A percentile compares a stretch with the other conserved stretches of the same genome.
Evolutionary conservation across 2,113 vertebrate species (phyloP).

Genomic region (Lagopus leucura): DNA sequence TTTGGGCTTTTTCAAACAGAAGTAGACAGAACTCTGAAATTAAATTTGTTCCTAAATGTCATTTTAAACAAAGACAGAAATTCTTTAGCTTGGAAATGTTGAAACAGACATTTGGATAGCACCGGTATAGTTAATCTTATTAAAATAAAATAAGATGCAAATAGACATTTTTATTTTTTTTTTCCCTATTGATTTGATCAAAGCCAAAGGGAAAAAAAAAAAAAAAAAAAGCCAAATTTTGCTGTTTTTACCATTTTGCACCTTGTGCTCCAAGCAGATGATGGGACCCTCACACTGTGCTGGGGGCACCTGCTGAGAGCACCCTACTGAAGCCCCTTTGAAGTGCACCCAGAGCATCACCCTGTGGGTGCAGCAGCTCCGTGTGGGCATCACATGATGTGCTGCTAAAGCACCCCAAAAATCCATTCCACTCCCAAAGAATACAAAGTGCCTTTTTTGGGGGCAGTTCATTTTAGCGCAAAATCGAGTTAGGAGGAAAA

Average conservation of each 20-base stretch:
- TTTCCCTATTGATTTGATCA: neutral
- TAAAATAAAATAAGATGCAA: constrained; percentile 38
- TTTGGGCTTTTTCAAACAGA: constrained; percentile 52
- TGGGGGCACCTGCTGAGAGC: neutral
- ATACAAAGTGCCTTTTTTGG: fast-evolving
- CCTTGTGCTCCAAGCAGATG: neutral
- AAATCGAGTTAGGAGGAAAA: neutral
- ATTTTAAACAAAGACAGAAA: constrained; percentile 59
- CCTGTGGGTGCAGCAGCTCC: neutral
- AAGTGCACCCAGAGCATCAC: neutral
- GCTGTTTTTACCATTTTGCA: neutral
- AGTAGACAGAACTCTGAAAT: constrained; percentile 33
- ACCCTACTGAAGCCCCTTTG: neutral
- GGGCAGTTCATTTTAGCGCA: neutral
- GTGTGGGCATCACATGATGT: neutral
- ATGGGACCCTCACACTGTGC: neutral
- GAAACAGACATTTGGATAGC: constrained; percentile 52
- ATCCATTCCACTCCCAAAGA: neutral
- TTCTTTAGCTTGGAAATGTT: constrained; percentile 42
- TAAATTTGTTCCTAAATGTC: constrained; percentile 50
- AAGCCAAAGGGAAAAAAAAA: neutral
- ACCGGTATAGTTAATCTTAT: constrained; percentile 46
- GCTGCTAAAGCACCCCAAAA: neutral
- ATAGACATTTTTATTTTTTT: neutral
- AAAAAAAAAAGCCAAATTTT: neutral